Conservation (phyloP, 2,888 invertebrate genomes). For the Thumatha senex region DNA sequence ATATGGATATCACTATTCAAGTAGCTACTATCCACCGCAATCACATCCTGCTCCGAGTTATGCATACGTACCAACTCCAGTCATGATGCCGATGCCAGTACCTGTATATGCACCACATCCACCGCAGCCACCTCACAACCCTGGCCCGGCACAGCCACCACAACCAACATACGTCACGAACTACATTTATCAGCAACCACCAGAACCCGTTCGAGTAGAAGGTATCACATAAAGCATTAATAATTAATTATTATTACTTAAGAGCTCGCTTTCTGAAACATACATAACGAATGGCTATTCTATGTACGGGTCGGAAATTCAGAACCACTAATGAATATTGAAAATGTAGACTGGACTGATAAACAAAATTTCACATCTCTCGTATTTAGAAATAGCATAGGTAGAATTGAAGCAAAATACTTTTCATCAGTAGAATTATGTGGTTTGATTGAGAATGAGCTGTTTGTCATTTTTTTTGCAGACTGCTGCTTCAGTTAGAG, state of each 20-base stretch:
- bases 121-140: constrained; percentile 46
- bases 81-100: constrained; percentile 67
- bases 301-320: too few relatives aligned
- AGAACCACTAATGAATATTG: too few relatives aligned
- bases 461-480: too few relatives aligned
- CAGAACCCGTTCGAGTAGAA: constrained; percentile 15
- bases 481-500: too few relatives aligned
- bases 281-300: too few relatives aligned
- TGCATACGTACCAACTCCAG: constrained; percentile 63
- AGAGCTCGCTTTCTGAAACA: too few relatives aligned
- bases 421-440: too few relatives aligned
- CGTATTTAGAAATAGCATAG: too few relatives aligned
- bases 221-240: constrained; percentile 17
- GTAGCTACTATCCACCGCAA: constrained; percentile 8
- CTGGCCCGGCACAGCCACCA: constrained; percentile 23
- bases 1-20: constrained; percentile 17
- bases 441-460: too few relatives aligned
- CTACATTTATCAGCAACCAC: constrained; percentile 54
- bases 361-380: too few relatives aligned
- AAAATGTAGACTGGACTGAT: too few relatives aligned
- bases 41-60: constrained; percentile 41
- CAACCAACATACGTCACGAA: constrained; percentile 64
- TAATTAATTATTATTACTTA: constrained; percentile 54
- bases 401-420: too few relatives aligned
- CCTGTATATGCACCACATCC: constrained; percentile 55